A percentile compares a stretch with the other conserved stretches of the same genome.
phyloP scores from a whole-genome alignment of 2,113 vertebrate species.

The Romanogobio albipinnatus region DNA sequence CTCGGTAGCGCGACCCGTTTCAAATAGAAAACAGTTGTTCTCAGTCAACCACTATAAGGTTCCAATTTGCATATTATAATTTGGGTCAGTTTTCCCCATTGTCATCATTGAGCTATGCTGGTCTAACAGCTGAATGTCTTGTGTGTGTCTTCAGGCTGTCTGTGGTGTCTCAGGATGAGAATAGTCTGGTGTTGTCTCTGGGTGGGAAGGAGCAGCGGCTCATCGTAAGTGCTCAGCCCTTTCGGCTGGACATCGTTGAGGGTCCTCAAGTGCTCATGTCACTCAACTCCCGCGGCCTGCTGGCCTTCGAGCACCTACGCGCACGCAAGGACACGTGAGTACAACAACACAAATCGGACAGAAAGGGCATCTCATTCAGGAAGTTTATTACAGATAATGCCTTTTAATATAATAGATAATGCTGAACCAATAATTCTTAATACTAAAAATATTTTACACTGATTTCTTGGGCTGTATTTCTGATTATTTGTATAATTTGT shows the following conservation, averaged over 20 bases:
- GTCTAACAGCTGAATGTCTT: background rate
- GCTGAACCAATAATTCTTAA: background rate
- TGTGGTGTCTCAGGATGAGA: conserved; percentile 83
- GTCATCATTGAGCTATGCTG: background rate
- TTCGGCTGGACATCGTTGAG: conserved; percentile 88
- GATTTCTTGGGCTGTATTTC: conserved; percentile 16
- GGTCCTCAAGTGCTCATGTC: conserved; percentile 85
- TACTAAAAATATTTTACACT: background rate
- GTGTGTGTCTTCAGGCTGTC: conserved; percentile 73
- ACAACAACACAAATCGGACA: conserved; percentile 59
- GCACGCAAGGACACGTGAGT: conserved; percentile 91
- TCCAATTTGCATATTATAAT: background rate
- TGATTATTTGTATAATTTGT: background rate
- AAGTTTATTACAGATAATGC: background rate
- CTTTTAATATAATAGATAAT: background rate
- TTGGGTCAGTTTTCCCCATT: background rate
- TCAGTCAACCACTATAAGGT: too few relatives aligned
- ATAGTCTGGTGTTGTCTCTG: conserved; percentile 83
- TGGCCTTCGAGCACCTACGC: conserved; percentile 87
- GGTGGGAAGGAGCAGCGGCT: conserved; percentile 80
- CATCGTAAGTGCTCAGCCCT: conserved; percentile 84
- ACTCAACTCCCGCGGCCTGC: conserved; percentile 88
- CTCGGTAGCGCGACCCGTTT: too few relatives aligned
- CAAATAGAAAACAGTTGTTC: too few relatives aligned
- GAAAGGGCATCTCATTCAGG: conserved; percentile 9